Conservation (phyloP, 2,888 invertebrate genomes). For the Coelinius sp. region DNA sequence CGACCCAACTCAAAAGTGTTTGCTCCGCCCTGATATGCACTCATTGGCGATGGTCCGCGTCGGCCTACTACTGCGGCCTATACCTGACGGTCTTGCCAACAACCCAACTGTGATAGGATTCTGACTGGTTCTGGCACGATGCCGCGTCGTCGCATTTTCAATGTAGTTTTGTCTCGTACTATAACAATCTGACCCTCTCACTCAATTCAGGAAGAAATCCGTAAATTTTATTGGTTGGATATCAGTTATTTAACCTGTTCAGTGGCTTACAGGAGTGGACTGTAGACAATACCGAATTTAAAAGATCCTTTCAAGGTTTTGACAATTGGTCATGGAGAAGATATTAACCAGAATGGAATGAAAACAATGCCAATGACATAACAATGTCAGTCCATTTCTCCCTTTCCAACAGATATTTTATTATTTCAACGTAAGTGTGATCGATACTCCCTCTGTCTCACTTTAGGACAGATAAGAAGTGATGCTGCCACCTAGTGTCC, state of each 20-base stretch:
- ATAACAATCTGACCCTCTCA: constrained; percentile 7
- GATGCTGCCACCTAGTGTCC: background rate
- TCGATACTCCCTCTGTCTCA: background rate
- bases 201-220: constrained; percentile 33
- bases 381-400: background rate
- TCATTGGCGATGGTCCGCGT: constrained; percentile 68
- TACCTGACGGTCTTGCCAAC: constrained; percentile 53
- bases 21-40: constrained; percentile 68
- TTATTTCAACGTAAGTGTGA: background rate
- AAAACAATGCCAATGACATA: background rate
- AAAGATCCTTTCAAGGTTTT: background rate
- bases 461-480: background rate
- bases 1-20: constrained; percentile 44
- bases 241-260: constrained; percentile 44
- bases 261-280: constrained; percentile 38
- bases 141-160: constrained; percentile 63
- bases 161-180: constrained; percentile 31
- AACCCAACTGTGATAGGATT: constrained; percentile 55
- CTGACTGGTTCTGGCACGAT: constrained; percentile 63
- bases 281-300: background rate
- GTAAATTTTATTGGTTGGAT: constrained; percentile 40
- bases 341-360: background rate
- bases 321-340: background rate
- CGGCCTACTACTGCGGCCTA: constrained; percentile 67
- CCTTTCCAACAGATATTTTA: background rate